A percentile compares a stretch with the other conserved stretches of the same genome.
phyloP scores from a whole-genome alignment of 2,888 invertebrate genomes.

The Leptopilina myrica region DNA sequence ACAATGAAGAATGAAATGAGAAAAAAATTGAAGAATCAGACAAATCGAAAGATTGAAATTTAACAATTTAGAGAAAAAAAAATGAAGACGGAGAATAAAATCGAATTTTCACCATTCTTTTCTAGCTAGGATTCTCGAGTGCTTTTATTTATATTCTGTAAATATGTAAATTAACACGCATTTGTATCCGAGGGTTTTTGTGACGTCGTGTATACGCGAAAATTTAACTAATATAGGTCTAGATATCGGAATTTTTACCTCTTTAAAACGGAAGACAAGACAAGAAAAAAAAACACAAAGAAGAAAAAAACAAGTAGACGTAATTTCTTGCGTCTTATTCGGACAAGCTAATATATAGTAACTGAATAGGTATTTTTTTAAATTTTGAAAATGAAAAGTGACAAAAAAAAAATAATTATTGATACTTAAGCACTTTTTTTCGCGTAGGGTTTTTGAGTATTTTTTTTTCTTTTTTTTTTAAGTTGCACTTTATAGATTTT shows the following conservation, averaged over 20 bases:
- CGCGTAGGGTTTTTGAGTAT: background rate
- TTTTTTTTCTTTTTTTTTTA: background rate
- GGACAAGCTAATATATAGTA: constrained; percentile 53
- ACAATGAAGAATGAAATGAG: too few species aligned
- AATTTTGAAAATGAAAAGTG: constrained; percentile 14
- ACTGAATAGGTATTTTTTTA: constrained; percentile 54
- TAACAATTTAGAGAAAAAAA: background rate
- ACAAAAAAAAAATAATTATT: background rate
- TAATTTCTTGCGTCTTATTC: constrained; percentile 58
- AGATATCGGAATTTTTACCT: constrained; percentile 54
- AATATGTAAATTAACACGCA: constrained; percentile 73
- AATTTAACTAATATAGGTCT: constrained; percentile 48
- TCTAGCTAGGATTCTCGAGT: constrained; percentile 50
- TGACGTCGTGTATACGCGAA: constrained; percentile 52
- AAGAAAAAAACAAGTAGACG: constrained; percentile 42
- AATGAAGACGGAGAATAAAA: background rate
- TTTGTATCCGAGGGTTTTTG: constrained; percentile 67
- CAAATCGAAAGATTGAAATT: background rate
- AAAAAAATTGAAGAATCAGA: background rate
- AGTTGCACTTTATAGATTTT: background rate
- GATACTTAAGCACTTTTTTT: constrained; percentile 33
- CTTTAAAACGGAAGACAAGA: constrained; percentile 42
- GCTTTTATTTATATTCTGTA: constrained; percentile 74
- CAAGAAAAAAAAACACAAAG: too few species aligned
- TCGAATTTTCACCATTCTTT: background rate